Evolutionary conservation across 2,113 vertebrate genomes (phyloP).

Genomic region (Poeciliopsis prolifica): DNA sequence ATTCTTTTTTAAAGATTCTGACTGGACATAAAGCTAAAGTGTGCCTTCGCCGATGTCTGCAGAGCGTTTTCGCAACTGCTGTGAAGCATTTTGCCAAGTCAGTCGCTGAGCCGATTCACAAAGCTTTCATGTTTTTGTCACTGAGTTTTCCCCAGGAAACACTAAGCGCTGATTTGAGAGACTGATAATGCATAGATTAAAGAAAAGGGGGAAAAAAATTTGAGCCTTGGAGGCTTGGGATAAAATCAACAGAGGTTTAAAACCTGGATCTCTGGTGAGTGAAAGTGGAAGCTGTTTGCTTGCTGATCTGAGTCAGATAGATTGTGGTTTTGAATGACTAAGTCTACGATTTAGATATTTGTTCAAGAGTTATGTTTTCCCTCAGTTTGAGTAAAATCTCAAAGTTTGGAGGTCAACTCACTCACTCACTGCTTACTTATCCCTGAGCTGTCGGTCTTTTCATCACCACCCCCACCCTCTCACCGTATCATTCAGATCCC

Average conservation of each 20-base stretch:
- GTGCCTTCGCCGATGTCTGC: not conserved
- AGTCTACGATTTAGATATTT: not conserved
- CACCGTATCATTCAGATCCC: slow-evolving; percentile 39
- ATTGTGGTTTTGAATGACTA: not conserved
- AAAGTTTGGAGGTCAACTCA: slow-evolving; percentile 14
- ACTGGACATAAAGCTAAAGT: slow-evolving; percentile 6
- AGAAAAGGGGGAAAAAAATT: not conserved
- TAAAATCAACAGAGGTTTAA: slow-evolving; percentile 1
- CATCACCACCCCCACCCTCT: slow-evolving; percentile 32
- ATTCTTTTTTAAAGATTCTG: not conserved
- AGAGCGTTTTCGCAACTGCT: not conserved
- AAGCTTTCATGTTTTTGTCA: not conserved
- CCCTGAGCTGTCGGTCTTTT: slow-evolving; percentile 44
- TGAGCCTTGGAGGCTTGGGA: slow-evolving; percentile 5
- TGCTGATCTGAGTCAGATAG: not conserved
- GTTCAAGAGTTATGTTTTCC: not conserved
- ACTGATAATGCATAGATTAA: slow-evolving; percentile 9
- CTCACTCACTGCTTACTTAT: slow-evolving; percentile 10
- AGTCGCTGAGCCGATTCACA: not conserved
- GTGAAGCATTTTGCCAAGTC: not conserved
- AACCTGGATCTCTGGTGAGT: not conserved
- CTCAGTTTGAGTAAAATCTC: not conserved
- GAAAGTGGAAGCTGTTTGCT: not conserved
- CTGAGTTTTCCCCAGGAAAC: not conserved
- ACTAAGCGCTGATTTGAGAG: not conserved